Base-by-base conservation (phyloP, 2,113 vertebrate genomes). In the Caloenas nicobarica region DNA sequence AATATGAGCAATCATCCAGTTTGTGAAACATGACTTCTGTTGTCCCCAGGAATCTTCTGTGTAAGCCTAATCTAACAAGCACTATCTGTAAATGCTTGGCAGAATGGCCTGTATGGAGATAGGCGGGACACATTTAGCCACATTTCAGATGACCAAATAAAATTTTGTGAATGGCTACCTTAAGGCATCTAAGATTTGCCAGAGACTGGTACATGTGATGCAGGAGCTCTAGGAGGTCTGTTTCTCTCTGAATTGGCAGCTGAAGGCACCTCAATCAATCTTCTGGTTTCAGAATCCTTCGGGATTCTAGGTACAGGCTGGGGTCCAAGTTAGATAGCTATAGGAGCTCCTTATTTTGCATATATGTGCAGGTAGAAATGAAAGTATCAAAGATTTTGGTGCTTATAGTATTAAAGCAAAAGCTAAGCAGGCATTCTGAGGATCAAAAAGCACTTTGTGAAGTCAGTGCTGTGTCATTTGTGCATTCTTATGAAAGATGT, bases 301-400 rank as follows among this genome's bases (percentile, higher is more conserved):
- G 42, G 3, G 2, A 1, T 0, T 40, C 22, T 51, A 50, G 6
- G 8, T 11, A 50, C 1, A 24, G 16, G 5, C 8, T 78, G 17
- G 50, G 28, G 38, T 86, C 13, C 22, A 69, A 38, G 2, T 3
- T 56, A 66, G 51, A 68, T 6, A 29, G 0, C 22, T 34, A n/a
- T 14, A 66, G 7, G 6, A 64, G 3, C 4, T 60, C 23, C 4
- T 68, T 26, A 11, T 46, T 84, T 89, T 84, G n/a, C 10, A 33
- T 56, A 11, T 34, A 58, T 79, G 8, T 79, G 12, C 29, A 74
- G 4, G 6, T 31, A 54, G 74, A 87, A 68, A 56, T 7, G 8
- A 38, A 79, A 8, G 1, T 34, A 71, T 58, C 9, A 46, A 31
- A 46, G 2, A 33, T 72, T 93, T 64, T 33, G 3, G 26, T 64